These are phyloP conservation scores for Lasiurus borealis DNA, from an alignment of 2,113 vertebrate species.

Conservation along the genomic window DNA sequence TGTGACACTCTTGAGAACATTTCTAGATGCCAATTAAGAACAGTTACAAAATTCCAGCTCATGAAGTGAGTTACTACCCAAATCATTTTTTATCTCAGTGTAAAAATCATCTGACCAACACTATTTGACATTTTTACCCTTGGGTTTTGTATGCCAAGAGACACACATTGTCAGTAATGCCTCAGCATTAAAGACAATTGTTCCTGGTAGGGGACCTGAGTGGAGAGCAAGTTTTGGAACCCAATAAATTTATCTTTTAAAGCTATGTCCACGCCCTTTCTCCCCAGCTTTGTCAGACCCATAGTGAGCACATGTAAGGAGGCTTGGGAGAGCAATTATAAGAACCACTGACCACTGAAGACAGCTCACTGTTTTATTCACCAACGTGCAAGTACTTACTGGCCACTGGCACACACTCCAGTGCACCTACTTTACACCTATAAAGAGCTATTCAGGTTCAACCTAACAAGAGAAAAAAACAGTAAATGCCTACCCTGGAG, in stretches of 20 bases:
- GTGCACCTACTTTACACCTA: neutral
- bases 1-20: neutral
- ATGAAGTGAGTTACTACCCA: neutral
- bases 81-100: neutral
- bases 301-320: neutral
- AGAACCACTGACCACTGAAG: neutral
- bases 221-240: neutral
- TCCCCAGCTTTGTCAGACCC: neutral
- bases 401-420: too few species aligned
- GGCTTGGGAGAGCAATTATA: neutral
- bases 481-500: neutral
- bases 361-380: neutral
- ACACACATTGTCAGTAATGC: neutral
- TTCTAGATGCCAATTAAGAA: neutral
- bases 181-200: neutral
- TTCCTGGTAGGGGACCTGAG: neutral
- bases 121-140: neutral
- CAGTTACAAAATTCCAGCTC: neutral
- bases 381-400: too few species aligned
- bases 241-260: neutral
- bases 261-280: neutral
- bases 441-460: neutral
- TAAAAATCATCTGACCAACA: neutral
- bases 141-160: neutral
- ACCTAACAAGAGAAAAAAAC: rapidly evolving